Percentiles rank a stretch among this genome's conserved stretches.
Evolutionary conservation across 2,113 vertebrate species (phyloP).

Genomic region (Potamarius usumacintae): DNA sequence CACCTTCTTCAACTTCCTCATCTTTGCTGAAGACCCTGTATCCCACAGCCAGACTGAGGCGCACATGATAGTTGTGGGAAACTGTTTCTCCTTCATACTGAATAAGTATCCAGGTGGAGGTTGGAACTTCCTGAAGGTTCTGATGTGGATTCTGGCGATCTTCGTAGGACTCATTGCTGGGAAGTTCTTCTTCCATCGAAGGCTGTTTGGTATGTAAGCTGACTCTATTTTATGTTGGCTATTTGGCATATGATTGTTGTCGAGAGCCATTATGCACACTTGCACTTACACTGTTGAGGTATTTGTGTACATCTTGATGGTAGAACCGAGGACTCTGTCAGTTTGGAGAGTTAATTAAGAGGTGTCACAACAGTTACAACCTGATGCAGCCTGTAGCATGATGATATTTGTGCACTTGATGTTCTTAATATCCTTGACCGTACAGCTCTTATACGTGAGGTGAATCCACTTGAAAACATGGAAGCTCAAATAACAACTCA

Average conservation of each 20-base stretch:
- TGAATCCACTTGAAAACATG: neutral
- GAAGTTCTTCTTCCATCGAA: conserved; percentile 95
- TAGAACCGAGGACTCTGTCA: neutral
- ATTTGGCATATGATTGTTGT: conserved; percentile 37
- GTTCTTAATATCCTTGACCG: neutral
- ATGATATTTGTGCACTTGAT: neutral
- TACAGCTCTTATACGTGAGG: neutral
- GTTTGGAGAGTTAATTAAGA: neutral
- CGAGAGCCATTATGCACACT: neutral
- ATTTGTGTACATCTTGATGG: neutral
- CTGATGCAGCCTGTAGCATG: neutral
- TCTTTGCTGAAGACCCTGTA: conserved; percentile 96
- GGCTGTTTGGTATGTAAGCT: conserved; percentile 90
- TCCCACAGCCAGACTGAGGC: conserved; percentile 97
- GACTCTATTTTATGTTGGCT: conserved; percentile 55
- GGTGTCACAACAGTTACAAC: neutral
- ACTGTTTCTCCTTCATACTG: conserved; percentile 96
- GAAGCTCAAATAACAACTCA: neutral
- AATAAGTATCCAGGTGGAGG: conserved; percentile 92
- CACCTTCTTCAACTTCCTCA: conserved; percentile 96
- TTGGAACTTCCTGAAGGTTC: conserved; percentile 90
- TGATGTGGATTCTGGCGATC: conserved; percentile 90
- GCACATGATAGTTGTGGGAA: conserved; percentile 93
- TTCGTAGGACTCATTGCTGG: conserved; percentile 87
- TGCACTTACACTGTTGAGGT: neutral